Conservation (phyloP, 1,140 invertebrate genomes). For the Helicoverpa zea region DNA sequence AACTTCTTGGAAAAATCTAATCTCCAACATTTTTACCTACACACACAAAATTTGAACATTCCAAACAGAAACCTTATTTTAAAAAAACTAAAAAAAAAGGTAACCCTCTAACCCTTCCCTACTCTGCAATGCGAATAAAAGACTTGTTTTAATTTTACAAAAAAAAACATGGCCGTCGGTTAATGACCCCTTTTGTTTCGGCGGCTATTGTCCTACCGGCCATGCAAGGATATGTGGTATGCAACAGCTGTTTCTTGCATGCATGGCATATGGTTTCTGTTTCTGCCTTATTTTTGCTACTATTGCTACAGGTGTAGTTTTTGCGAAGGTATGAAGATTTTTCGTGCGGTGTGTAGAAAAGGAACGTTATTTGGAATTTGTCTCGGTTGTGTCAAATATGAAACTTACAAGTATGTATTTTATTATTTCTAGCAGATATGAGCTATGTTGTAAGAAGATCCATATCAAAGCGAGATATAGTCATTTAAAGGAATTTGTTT, state of each 20-base stretch:
- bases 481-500: too few species aligned
- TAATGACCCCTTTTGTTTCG: conserved; percentile 45
- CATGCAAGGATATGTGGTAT: neutral
- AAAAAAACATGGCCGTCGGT: conserved; percentile 45
- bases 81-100: neutral
- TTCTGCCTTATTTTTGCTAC: neutral
- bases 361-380: too few species aligned
- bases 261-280: neutral
- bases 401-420: too few species aligned
- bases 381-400: too few species aligned
- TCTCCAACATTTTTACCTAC: neutral
- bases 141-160: conserved; percentile 32
- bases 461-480: too few species aligned
- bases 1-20: too few species aligned
- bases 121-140: conserved; percentile 14
- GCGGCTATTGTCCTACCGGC: conserved; percentile 14
- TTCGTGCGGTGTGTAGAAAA: neutral
- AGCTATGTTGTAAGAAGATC: too few species aligned
- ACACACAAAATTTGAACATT: neutral
- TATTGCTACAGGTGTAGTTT: neutral
- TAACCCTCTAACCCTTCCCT: neutral
- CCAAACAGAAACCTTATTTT: neutral
- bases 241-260: conserved; percentile 19
- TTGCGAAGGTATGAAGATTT: neutral
- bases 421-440: too few species aligned